These are phyloP conservation scores for Hippopotamyrus pictus DNA, from an alignment of 2,797 vertebrate genomes.

Conservation along the genomic window DNA sequence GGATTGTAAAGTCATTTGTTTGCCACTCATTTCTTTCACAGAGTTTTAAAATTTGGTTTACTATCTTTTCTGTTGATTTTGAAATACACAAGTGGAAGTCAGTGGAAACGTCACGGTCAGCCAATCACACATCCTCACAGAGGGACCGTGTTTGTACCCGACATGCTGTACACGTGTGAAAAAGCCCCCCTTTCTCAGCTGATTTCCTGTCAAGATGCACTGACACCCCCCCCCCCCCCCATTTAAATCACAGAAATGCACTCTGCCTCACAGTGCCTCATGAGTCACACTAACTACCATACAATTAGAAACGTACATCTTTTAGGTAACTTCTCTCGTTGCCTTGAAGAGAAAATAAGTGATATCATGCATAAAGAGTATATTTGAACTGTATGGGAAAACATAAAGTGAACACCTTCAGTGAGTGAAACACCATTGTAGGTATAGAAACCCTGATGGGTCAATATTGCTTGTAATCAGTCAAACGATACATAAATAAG, in stretches of 20 bases:
- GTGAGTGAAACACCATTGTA: neutral
- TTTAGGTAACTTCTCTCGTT: neutral
- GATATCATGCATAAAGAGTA: neutral
- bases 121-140: neutral
- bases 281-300: neutral
- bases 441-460: neutral
- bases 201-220: neutral
- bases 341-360: neutral
- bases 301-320: neutral
- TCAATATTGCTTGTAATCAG: neutral
- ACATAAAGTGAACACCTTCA: neutral
- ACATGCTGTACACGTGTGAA: neutral
- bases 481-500: neutral
- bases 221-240: neutral
- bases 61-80: neutral
- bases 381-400: neutral
- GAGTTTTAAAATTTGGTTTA: neutral
- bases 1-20: neutral
- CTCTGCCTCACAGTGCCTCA: neutral
- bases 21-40: neutral
- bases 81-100: neutral
- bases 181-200: neutral
- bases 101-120: neutral
- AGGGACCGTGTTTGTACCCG: neutral
- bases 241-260: neutral